Percentiles rank a stretch among this genome's conserved stretches.
Evolutionary conservation across 2,797 vertebrate genomes (phyloP).

Genomic region (Neosilurus mollespiculum): DNA sequence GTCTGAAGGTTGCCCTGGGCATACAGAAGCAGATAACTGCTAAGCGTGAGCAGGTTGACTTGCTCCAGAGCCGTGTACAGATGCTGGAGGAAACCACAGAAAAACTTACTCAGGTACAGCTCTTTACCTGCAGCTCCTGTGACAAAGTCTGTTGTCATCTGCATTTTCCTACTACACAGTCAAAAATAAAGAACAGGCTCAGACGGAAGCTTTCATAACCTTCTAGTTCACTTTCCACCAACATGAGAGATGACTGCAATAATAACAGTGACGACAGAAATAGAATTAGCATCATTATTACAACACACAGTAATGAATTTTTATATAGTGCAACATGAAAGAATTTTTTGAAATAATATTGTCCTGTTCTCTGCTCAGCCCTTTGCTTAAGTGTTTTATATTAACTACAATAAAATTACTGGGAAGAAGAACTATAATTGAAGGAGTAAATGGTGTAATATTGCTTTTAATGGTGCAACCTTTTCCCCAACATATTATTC

Average conservation of each 20-base stretch:
- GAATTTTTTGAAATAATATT: neutral
- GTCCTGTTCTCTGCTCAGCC: neutral
- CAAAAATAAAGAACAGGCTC: neutral
- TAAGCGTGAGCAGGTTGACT: conserved; percentile 80
- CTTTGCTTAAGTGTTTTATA: neutral
- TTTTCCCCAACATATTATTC: neutral
- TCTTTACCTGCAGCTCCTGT: neutral
- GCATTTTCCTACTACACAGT: neutral
- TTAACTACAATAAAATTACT: neutral
- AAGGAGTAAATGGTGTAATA: neutral
- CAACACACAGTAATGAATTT: neutral
- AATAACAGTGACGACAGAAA: neutral
- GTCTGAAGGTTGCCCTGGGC: conserved; percentile 78
- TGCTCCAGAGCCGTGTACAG: conserved; percentile 79
- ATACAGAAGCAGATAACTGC: conserved; percentile 86
- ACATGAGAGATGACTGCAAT: neutral
- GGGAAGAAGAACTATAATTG: neutral
- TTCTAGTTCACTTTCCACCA: neutral
- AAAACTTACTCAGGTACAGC: conserved; percentile 74
- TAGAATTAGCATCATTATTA: neutral
- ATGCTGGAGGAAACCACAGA: conserved; percentile 79
- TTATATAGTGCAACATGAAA: neutral
- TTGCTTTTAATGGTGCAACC: neutral
- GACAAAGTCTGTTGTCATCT: neutral
- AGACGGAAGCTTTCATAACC: neutral